These are phyloP conservation scores for Drosophila seguyi DNA, from an alignment of 1,140 invertebrate species.

Conservation along the genomic window DNA sequence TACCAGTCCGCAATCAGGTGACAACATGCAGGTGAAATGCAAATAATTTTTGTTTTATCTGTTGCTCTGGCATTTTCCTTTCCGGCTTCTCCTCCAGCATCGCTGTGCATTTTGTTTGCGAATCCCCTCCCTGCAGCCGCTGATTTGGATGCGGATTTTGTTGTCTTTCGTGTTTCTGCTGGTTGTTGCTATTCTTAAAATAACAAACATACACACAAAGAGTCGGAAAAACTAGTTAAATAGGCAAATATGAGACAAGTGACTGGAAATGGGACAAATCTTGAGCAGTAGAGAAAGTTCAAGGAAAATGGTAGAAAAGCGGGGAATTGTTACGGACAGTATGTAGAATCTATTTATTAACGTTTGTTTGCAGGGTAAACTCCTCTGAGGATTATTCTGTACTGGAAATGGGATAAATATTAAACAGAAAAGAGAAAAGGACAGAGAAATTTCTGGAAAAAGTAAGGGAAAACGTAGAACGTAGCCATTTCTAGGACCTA, in stretches of 20 bases:
- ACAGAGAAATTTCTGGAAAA: conserved; percentile 25
- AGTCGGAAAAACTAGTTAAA: conserved; percentile 54
- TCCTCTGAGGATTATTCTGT: neutral
- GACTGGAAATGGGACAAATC: conserved; percentile 36
- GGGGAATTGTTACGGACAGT: conserved; percentile 4
- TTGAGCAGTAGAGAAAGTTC: conserved; percentile 24
- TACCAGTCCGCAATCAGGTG: conserved; percentile 74
- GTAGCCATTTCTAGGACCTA: conserved; percentile 1
- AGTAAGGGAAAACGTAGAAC: conserved; percentile 1
- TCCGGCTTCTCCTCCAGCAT: conserved; percentile 7
- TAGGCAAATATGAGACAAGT: conserved; percentile 59
- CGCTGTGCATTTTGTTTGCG: conserved; percentile 22
- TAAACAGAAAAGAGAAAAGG: conserved; percentile 17
- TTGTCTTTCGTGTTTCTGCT: conserved; percentile 8
- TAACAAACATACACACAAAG: conserved; percentile 20
- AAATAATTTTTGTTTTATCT: conserved; percentile 81
- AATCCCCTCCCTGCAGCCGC: conserved; percentile 13
- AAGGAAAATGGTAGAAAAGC: conserved; percentile 1
- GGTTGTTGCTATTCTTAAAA: conserved; percentile 44
- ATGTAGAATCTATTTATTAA: neutral
- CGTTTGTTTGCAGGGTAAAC: neutral
- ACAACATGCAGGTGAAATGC: conserved; percentile 81
- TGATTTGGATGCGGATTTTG: conserved; percentile 28
- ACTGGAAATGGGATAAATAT: conserved; percentile 30
- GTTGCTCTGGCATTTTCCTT: conserved; percentile 54